Evolutionary conservation across 2,888 invertebrate genomes (phyloP), one percentile per base, ranked within the genome.

Genomic region (Myathropa florea): DNA sequence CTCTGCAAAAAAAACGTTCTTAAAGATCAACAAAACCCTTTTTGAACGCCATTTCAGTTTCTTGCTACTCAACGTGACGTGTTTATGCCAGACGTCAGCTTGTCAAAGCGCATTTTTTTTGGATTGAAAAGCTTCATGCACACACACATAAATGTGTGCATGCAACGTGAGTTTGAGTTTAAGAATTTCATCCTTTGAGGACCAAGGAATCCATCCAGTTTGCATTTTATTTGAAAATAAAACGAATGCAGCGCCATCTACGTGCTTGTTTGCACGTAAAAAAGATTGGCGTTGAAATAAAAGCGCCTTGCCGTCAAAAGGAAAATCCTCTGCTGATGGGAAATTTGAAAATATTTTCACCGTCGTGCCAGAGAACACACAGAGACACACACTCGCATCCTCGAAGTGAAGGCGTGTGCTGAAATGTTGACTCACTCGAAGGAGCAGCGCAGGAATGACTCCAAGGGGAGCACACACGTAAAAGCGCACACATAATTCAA

Each of bases 401-500:
- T n/a, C n/a, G n/a, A n/a, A n/a, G 14, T 33, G 33, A 10, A 18
- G n/a, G n/a, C 46, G 18, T 18, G 46, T 39, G 14, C n/a, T 39
- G 39, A 14, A 39, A n/a, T 46, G 46, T 46, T 46, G 18, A 7
- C 46, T 18, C 46, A 46, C 46, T 6, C 4, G 18, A 46, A n/a
- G 18, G 18, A 18, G 46, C 46, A 46, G 46, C 6, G 6, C n/a
- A 4, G 33, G 33, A 2, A 33, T 3, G 33, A 10, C n/a, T n/a
- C n/a, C 9, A 10, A 33, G 1, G 9, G 2, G n/a, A n/a, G 14
- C 39, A 18, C 46, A 46, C 46, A 46, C 46, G 46, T 46, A 46
- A 46, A 46, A 46, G 46, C 26, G 26, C 18, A 60, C 71, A 71
- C 12, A n/a, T 23, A 59, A 60, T 36, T 21, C 61, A 63, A 63